Base-by-base conservation (phyloP, 2,888 invertebrate species). In the Melanargia galathea region DNA sequence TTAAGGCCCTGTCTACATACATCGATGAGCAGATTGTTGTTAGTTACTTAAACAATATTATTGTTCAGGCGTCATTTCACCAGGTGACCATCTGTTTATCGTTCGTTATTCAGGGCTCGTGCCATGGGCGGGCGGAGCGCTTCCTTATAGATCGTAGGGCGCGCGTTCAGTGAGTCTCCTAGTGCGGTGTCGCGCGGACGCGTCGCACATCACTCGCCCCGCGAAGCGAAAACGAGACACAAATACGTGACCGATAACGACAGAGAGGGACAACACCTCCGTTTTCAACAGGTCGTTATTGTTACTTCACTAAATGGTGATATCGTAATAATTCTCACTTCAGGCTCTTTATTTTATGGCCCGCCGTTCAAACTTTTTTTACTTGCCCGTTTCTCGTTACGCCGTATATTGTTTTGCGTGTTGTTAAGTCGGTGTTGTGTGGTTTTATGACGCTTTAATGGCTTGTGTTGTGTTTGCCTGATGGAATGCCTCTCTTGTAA, bases 261-360 rank as follows among this genome's bases (percentile, higher is more conserved):
- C 70, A 82, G 86, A 90, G 76, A 77, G 80, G 78, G 88, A 90
- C 78, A 75, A 73, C 77, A 74, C 70, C 75, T 66, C 73, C 81
- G 76, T 81, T 87, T 86, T 90, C 90, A 90, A 90, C 90, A 90
- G 90, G 90, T 90, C 90, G 87, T 87, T 89, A 88, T 84, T 86
- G 86, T 85, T 83, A 84, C 83, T 62, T 80, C 75, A 83, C 82
- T 87, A 83, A 89, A 86, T 86, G 85, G 87, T 84, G 87, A 84
- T 87, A 82, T 77, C 75, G 82, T 79, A 82, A 86, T 87, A 82
- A 83, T 87, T 87, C 79, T 76, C 81, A 80, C 80, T 81, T 81
- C 77, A 65, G n/a, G 69, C 66, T 66, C 63, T 70, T 63, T 67
- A 64, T 66, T 69, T 69, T 67, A 69, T 65, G 43, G 60, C 46